These are phyloP conservation scores for Euglossa dilemma DNA, from an alignment of 1,140 invertebrate genomes.

Conservation along the genomic window DNA sequence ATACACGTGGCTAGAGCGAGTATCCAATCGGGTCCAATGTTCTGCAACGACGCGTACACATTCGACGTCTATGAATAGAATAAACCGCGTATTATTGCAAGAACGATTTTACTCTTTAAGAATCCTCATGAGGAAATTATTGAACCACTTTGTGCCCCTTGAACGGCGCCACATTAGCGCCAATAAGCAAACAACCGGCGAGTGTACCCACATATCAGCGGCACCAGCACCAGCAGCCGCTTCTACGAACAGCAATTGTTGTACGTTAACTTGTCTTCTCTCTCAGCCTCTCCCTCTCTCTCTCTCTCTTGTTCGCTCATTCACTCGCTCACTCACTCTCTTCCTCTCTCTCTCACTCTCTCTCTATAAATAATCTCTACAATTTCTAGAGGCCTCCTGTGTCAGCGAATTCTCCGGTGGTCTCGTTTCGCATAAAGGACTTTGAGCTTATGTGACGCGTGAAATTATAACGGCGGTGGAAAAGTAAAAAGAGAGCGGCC, in stretches of 20 bases:
- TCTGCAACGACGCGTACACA: background rate
- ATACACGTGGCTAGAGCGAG: background rate
- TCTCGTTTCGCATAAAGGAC: constrained; percentile 66
- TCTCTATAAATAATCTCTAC: constrained; percentile 65
- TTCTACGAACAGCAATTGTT: constrained; percentile 69
- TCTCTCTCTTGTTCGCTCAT: background rate
- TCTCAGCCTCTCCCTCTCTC: background rate
- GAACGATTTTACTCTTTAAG: constrained; percentile 47
- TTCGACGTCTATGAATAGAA: background rate
- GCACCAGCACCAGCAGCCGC: constrained; percentile 13
- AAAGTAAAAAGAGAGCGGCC: constrained; percentile 36
- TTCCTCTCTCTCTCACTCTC: background rate
- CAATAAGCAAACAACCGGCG: constrained; percentile 64
- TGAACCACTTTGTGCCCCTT: constrained; percentile 64
- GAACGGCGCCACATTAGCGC: constrained; percentile 68
- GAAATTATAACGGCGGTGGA: constrained; percentile 68
- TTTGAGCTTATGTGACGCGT: constrained; percentile 74
- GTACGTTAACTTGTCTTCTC: constrained; percentile 60
- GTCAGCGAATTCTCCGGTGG: constrained; percentile 63
- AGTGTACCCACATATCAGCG: constrained; percentile 55
- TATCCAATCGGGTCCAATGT: constrained; percentile 3
- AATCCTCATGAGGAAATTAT: constrained; percentile 63
- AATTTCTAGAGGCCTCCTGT: constrained; percentile 60
- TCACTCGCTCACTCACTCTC: constrained; percentile 36
- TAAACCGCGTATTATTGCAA: constrained; percentile 18